phyloP scores from a whole-genome alignment of 2,888 invertebrate species.

The Chloroclystis v-ata region DNA sequence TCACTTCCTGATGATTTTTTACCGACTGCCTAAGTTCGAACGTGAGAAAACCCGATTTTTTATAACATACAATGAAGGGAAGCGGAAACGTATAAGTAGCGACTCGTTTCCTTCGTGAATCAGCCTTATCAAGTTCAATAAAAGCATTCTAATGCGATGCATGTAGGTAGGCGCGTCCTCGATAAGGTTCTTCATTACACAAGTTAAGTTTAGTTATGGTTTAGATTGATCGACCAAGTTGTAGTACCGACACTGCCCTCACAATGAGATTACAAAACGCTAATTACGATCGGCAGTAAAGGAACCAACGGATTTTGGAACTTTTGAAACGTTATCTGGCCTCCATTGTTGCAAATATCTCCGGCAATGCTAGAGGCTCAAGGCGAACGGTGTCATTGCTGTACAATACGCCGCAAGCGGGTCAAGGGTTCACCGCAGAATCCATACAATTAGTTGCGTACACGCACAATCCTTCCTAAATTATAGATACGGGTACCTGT shows the following conservation, averaged over 20 bases:
- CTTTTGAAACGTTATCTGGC: slow-evolving; percentile 78
- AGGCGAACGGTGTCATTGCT: slow-evolving; percentile 77
- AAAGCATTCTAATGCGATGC: slow-evolving; percentile 48
- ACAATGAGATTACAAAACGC: slow-evolving; percentile 57
- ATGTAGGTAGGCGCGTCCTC: slow-evolving; percentile 40
- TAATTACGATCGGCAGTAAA: slow-evolving; percentile 64
- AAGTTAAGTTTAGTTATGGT: slow-evolving; percentile 1
- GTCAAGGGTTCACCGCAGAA: slow-evolving; percentile 63
- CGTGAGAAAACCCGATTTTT: slow-evolving; percentile 53
- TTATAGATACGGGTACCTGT: slow-evolving; percentile 57
- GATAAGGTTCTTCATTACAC: slow-evolving; percentile 30
- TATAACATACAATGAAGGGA: slow-evolving; percentile 51
- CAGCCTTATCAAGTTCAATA: slow-evolving; percentile 66
- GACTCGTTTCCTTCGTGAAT: slow-evolving; percentile 65
- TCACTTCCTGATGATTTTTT: slow-evolving; percentile 54
- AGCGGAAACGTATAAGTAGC: slow-evolving; percentile 70
- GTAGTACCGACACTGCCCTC: slow-evolving; percentile 20
- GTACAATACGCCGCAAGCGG: slow-evolving; percentile 72
- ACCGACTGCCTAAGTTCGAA: slow-evolving; percentile 46
- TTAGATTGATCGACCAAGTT: slow-evolving; percentile 18
- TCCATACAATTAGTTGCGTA: slow-evolving; percentile 19
- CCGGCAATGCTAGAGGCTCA: slow-evolving; percentile 77
- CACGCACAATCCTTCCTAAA: slow-evolving; percentile 27
- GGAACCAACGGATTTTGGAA: slow-evolving; percentile 72
- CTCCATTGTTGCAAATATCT: slow-evolving; percentile 79